These are phyloP conservation scores for Drosophila prolongata DNA, from an alignment of 2,888 invertebrate species.

Conservation along the genomic window DNA sequence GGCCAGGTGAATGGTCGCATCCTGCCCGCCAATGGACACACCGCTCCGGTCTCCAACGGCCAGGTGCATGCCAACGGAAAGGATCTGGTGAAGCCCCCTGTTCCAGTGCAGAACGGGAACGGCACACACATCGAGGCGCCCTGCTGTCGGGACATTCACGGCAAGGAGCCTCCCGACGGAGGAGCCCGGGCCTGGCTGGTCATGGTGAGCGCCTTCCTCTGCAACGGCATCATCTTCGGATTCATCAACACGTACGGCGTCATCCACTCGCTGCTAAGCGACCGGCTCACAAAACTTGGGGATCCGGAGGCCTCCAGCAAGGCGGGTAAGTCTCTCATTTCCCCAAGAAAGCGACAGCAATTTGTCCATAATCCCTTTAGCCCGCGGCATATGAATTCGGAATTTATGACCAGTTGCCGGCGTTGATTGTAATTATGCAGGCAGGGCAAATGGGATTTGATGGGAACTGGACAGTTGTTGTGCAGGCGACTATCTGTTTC, in stretches of 20 bases:
- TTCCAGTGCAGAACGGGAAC: slow-evolving; percentile 35
- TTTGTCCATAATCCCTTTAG: slow-evolving; percentile 55
- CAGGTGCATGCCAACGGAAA: slow-evolving; percentile 53
- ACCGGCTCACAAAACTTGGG: slow-evolving; percentile 87
- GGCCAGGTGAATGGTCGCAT: slow-evolving; percentile 70
- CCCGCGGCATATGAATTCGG: slow-evolving; percentile 64
- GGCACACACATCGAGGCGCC: slow-evolving; percentile 78
- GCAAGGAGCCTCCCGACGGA: slow-evolving; percentile 88
- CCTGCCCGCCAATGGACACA: slow-evolving; percentile 61
- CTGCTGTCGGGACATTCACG: slow-evolving; percentile 80
- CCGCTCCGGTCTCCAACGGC: slow-evolving; percentile 31
- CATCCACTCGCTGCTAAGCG: slow-evolving; percentile 88
- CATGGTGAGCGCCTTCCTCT: slow-evolving; percentile 93
- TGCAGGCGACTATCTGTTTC: slow-evolving; percentile 31
- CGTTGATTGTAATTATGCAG: slow-evolving; percentile 66
- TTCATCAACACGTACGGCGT: slow-evolving; percentile 95
- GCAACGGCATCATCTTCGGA: slow-evolving; percentile 95
- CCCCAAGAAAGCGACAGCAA: slow-evolving; percentile 25
- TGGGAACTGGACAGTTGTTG: slow-evolving; percentile 65
- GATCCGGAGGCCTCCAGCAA: slow-evolving; percentile 90
- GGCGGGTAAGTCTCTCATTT: slow-evolving; percentile 87
- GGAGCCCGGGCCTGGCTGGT: slow-evolving; percentile 92
- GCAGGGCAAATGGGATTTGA: slow-evolving; percentile 56
- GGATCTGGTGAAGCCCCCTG: slow-evolving; percentile 12
- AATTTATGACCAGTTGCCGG: slow-evolving; percentile 47